Evolutionary conservation across 2,113 vertebrate genomes (phyloP).

Genomic region (Paraplagusia blochii): DNA sequence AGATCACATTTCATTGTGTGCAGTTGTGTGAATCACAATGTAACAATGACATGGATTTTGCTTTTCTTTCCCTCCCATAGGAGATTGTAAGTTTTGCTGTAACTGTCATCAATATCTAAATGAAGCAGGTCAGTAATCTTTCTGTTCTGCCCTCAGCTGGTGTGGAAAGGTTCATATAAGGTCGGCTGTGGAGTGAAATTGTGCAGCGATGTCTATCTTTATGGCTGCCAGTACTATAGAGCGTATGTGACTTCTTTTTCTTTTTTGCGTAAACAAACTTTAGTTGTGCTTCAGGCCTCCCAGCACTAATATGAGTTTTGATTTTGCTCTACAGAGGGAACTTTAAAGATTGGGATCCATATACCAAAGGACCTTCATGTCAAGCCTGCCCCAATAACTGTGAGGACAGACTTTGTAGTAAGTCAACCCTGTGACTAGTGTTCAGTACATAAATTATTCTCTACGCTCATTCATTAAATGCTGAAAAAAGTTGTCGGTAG

Average conservation of each 20-base stretch:
- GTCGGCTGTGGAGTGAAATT: conserved; percentile 62
- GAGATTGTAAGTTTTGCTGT: too few species aligned
- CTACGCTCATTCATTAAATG: too few species aligned
- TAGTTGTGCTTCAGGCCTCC: too few species aligned
- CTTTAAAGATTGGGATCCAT: conserved; percentile 50
- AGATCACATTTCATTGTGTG: too few species aligned
- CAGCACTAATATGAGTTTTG: too few species aligned
- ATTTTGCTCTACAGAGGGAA: conserved; percentile 65
- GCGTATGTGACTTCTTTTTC: conserved; percentile 58
- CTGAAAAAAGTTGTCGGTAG: background rate
- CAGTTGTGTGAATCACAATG: too few species aligned
- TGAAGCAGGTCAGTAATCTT: background rate
- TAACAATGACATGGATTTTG: too few species aligned
- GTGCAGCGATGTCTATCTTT: conserved; percentile 59
- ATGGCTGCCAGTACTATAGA: conserved; percentile 69
- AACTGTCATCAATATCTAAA: too few species aligned
- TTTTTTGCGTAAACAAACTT: background rate
- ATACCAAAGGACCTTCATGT: conserved; percentile 51
- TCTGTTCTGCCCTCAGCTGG: conserved; percentile 46
- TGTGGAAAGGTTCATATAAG: conserved; percentile 70
- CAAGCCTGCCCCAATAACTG: conserved; percentile 59
- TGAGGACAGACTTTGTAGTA: conserved; percentile 71
- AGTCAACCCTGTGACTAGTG: conserved; percentile 24
- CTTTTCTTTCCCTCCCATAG: too few species aligned
- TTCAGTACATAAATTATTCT: background rate